A percentile compares a stretch with the other conserved stretches of the same genome.
Conservation (phyloP, 2,888 invertebrate species). For the Nesidiocoris tenuis region DNA sequence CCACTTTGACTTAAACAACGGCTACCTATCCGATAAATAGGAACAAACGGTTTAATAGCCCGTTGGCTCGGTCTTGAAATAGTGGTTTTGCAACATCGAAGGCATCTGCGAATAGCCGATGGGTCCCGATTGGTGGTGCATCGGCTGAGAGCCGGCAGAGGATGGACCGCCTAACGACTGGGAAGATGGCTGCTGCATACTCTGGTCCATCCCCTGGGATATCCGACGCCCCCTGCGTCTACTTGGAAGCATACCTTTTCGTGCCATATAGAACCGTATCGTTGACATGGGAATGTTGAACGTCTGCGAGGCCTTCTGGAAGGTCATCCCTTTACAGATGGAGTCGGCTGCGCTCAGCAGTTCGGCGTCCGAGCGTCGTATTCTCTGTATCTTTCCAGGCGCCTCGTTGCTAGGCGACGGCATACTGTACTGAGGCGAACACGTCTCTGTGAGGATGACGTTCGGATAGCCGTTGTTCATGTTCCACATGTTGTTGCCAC, state of each 20-base stretch:
- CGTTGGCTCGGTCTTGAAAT: constrained; percentile 46
- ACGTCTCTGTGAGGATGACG: constrained; percentile 46
- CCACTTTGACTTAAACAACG: too few relatives aligned
- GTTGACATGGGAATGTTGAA: constrained; percentile 86
- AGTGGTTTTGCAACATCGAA: constrained; percentile 45
- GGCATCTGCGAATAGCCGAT: constrained; percentile 38
- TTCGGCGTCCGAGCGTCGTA: constrained; percentile 48
- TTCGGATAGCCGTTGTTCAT: constrained; percentile 49
- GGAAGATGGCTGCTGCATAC: constrained; percentile 27
- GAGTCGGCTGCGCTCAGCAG: constrained; percentile 63
- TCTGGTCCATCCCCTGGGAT: constrained; percentile 46
- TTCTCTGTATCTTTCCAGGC: constrained; percentile 47
- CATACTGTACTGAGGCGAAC: constrained; percentile 46
- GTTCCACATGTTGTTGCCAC: constrained; percentile 47
- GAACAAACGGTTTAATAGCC: constrained; percentile 43
- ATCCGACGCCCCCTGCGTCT: constrained; percentile 69
- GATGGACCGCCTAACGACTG: constrained; percentile 8
- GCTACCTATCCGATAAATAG: not conserved
- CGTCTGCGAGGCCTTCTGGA: constrained; percentile 82
- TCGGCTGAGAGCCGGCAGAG: constrained; percentile 11
- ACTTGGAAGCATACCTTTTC: constrained; percentile 77
- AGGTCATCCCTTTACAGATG: constrained; percentile 82
- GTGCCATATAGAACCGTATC: constrained; percentile 83
- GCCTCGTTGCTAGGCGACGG: constrained; percentile 47
- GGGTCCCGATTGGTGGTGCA: constrained; percentile 19